These are phyloP conservation scores for Motacilla alba DNA, from an alignment of 2,113 vertebrate species.

Conservation along the genomic window DNA sequence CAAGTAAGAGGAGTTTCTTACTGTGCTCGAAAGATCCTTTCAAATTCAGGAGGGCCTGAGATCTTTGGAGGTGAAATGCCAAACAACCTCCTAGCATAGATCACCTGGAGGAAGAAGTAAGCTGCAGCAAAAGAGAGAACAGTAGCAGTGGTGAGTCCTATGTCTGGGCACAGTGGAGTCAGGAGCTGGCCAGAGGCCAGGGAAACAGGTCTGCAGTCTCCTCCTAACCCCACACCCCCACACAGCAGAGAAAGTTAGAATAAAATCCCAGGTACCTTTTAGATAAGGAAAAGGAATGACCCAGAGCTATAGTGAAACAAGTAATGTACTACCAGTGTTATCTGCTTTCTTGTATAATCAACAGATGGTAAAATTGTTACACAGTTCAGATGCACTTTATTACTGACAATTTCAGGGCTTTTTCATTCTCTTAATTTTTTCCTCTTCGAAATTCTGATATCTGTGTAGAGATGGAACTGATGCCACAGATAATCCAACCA, in stretches of 20 bases:
- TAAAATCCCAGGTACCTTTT: neutral
- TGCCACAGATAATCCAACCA: neutral
- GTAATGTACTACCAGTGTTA: accelerated
- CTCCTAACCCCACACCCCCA: neutral
- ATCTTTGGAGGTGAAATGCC: slow-evolving; percentile 80
- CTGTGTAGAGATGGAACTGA: neutral
- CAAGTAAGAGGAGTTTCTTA: slow-evolving; percentile 61
- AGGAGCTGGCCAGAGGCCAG: neutral
- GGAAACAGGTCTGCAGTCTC: neutral
- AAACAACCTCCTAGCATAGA: slow-evolving; percentile 80
- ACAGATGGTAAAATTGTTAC: neutral
- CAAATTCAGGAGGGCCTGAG: slow-evolving; percentile 83
- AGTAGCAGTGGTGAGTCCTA: neutral
- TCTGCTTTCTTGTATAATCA: neutral
- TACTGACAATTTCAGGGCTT: neutral
- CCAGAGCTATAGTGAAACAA: neutral
- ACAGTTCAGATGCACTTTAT: neutral
- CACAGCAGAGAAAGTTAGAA: neutral
- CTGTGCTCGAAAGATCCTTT: slow-evolving; percentile 90
- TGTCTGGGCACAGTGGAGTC: neutral
- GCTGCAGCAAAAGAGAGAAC: slow-evolving; percentile 67
- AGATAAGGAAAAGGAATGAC: neutral
- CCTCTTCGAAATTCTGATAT: neutral
- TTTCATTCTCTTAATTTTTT: neutral
- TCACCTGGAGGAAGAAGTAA: slow-evolving; percentile 91